A percentile compares a stretch with the other conserved stretches of the same genome.
Evolutionary conservation across 2,113 vertebrate genomes (phyloP).

Genomic region (Amblyornis subalaris): DNA sequence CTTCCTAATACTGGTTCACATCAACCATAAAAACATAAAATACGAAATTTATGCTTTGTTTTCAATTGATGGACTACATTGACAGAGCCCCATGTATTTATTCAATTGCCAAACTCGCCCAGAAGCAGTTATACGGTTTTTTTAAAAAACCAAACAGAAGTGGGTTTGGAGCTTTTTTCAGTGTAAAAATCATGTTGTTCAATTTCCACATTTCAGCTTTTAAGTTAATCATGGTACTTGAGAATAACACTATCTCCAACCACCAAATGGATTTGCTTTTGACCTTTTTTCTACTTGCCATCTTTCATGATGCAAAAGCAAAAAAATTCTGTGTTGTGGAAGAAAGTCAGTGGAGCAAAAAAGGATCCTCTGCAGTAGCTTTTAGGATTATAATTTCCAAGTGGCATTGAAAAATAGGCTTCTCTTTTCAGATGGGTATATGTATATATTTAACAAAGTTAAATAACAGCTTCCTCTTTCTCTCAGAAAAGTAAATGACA

Average conservation of each 20-base stretch:
- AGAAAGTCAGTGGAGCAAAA: not conserved
- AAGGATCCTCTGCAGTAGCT: not conserved
- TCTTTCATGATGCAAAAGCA: not conserved
- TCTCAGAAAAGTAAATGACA: not conserved
- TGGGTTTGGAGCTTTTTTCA: not conserved
- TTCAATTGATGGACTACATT: not conserved
- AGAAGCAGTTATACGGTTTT: not conserved
- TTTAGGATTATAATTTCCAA: not conserved
- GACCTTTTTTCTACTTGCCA: constrained; percentile 61
- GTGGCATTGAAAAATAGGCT: not conserved
- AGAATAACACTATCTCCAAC: not conserved
- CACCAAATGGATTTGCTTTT: not conserved
- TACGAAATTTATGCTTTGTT: not conserved
- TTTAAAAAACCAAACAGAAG: not conserved
- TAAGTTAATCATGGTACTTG: not conserved
- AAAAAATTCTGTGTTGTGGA: not conserved
- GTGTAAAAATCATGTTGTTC: not conserved
- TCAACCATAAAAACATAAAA: not conserved
- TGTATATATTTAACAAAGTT: not conserved
- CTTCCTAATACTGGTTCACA: not conserved
- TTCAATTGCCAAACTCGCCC: not conserved
- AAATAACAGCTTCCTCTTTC: not conserved
- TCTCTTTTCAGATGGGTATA: not conserved
- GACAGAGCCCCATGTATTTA: not conserved
- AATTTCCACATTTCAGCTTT: not conserved